Base-by-base conservation (phyloP, 2,797 vertebrate species). In the Enteromius trimaculatus region DNA sequence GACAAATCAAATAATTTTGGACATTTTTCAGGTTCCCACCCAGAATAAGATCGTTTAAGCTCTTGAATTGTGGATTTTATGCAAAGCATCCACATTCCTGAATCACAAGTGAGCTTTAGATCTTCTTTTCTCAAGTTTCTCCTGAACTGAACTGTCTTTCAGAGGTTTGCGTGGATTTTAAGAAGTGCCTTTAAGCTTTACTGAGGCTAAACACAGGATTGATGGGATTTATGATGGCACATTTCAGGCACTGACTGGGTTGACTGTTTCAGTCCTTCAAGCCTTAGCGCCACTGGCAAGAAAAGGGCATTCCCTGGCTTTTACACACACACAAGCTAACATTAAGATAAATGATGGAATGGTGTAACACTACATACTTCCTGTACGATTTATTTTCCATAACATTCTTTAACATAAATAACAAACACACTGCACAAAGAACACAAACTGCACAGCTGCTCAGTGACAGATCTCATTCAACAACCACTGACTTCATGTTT, bases 401-500 rank as follows among this genome's bases (percentile, higher is more conserved):
- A 77, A 72, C 70, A 64, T 84, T 29, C 31, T 64, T 71, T 39
- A 79, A 58, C 37, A 80, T 31, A 82, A 76, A 76, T 58, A 51
- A 60, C 58, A 71, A 55, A 68, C 44, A 69, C 34, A 55, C 39
- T 69, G 70, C 42, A 53, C 69, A 86, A 60, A 77, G 79, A 3
- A 60, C 87, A 83, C 62, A 68, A 85, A 39, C 58, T 87, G 77
- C 88, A 90, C 90, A 92, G 91, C 87, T 88, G 69, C 44, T 79
- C 78, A 76, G 47, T 84, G 83, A 55, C 51, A 81, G 85, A 88
- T 85, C 86, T 88, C 86, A 88, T 90, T 84, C 90, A 91, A 88
- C 85, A 90, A 89, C 87, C 86, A 64, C 92, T 95, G 90, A 95
- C 89, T 88, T 94, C 93, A 95, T 87, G 65, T 86, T 87, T 93